Conservation (phyloP, 2,888 invertebrate species). For the Phasia obesa region DNA sequence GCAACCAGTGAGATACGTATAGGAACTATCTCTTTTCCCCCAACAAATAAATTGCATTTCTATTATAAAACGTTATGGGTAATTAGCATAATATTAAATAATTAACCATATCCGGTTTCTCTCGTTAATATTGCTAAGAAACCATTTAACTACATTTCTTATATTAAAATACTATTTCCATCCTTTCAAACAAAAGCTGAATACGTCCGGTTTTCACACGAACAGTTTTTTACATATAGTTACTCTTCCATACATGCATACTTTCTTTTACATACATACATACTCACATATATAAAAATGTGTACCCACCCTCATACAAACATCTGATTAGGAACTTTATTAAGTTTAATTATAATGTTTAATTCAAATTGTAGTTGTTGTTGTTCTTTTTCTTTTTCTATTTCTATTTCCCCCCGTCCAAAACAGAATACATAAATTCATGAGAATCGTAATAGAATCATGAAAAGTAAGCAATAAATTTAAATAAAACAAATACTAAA, state of each 20-base stretch:
- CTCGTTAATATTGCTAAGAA: too few species aligned
- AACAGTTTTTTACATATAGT: too few species aligned
- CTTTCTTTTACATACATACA: neutral
- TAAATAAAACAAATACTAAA: constrained; percentile 64
- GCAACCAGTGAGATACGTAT: too few species aligned
- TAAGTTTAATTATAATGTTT: constrained; percentile 38
- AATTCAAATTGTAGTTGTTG: constrained; percentile 9
- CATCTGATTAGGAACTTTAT: neutral
- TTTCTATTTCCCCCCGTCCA: neutral
- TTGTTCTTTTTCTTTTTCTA: neutral
- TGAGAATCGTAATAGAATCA: constrained; percentile 40
- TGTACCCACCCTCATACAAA: neutral
- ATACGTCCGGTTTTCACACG: neutral
- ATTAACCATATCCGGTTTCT: too few species aligned
- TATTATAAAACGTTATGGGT: too few species aligned
- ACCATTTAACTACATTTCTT: too few species aligned
- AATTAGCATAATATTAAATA: too few species aligned
- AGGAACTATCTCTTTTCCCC: too few species aligned
- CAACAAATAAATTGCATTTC: too few species aligned
- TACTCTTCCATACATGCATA: neutral
- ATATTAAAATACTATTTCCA: too few species aligned
- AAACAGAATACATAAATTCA: constrained; percentile 13
- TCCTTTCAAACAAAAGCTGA: neutral
- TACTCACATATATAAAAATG: too few species aligned
- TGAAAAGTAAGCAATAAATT: constrained; percentile 60